Evolutionary conservation across 1,140 invertebrate species (phyloP).

Genomic region (Pseudoatta argentina): DNA sequence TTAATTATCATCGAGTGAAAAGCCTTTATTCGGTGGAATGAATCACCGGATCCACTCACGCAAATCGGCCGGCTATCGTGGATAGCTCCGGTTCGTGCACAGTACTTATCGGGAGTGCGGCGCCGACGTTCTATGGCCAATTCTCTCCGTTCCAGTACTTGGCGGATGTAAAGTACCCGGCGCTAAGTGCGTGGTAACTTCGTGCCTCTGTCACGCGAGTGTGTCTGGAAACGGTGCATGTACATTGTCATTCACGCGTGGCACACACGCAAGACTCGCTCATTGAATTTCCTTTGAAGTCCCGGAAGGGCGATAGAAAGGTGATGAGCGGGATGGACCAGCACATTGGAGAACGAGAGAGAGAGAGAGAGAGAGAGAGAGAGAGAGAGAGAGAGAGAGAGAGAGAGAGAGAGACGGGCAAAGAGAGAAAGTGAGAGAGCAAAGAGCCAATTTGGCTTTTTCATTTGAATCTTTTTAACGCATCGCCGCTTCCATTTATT

Average conservation of each 20-base stretch:
- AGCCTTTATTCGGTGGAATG: conserved; percentile 37
- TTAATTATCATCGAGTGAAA: conserved; percentile 57
- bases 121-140: conserved; percentile 32
- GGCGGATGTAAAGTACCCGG: conserved; percentile 30
- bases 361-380: neutral
- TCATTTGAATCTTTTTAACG: conserved; percentile 58
- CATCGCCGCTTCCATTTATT: neutral
- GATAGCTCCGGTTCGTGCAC: conserved; percentile 28
- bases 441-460: conserved; percentile 49
- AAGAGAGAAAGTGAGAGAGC: neutral
- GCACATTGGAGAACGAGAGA: neutral
- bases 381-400: conserved; percentile 3
- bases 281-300: conserved; percentile 63
- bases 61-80: conserved; percentile 54
- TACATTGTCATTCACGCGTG: conserved; percentile 47
- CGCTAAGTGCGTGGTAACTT: conserved; percentile 52
- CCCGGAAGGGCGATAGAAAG: conserved; percentile 7
- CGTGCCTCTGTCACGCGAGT: conserved; percentile 1
- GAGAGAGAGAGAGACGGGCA: neutral
- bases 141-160: conserved; percentile 46
- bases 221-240: neutral
- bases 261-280: conserved; percentile 23
- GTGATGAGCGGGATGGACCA: neutral
- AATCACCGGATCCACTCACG: conserved; percentile 59
- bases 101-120: conserved; percentile 37